These are phyloP conservation scores for Zophobas atratus DNA, from an alignment of 1,140 invertebrate species.

Conservation along the genomic window DNA sequence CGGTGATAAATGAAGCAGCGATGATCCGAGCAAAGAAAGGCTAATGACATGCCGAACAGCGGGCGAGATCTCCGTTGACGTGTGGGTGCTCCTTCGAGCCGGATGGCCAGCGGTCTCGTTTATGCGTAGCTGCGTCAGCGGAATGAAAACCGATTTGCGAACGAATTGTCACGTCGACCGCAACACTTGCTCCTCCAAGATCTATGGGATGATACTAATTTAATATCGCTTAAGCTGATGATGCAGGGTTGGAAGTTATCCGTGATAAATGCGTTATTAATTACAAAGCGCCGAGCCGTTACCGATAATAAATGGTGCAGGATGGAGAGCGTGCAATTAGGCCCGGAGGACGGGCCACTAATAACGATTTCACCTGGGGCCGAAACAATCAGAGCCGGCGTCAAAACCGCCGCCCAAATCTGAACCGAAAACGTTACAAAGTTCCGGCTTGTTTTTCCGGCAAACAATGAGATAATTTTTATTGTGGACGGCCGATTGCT, in stretches of 20 bases:
- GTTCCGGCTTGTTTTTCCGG: slow-evolving; percentile 5
- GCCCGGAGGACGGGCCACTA: slow-evolving; percentile 36
- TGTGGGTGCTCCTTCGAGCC: too few species aligned
- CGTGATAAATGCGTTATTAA: slow-evolving; percentile 55
- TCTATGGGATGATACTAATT: background rate
- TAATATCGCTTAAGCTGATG: slow-evolving; percentile 34
- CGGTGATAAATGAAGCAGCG: too few species aligned
- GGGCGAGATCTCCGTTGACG: too few species aligned
- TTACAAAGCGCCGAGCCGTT: slow-evolving; percentile 50
- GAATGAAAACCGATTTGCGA: too few species aligned
- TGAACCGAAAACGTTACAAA: background rate
- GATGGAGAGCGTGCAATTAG: slow-evolving; percentile 48
- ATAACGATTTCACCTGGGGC: slow-evolving; percentile 30
- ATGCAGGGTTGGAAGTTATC: slow-evolving; percentile 21
- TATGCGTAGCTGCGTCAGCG: too few species aligned
- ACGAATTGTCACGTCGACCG: too few species aligned
- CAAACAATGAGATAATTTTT: slow-evolving; percentile 32
- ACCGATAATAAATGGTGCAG: slow-evolving; percentile 52
- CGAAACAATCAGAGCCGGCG: slow-evolving; percentile 1
- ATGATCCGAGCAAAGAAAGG: too few species aligned
- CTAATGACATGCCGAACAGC: too few species aligned
- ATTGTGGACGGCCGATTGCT: slow-evolving; percentile 24
- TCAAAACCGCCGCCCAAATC: slow-evolving; percentile 9
- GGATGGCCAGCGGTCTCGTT: too few species aligned
- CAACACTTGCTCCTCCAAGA: too few species aligned